phyloP scores from a whole-genome alignment of 2,113 vertebrate species.

The Halichoeres trimaculatus region DNA sequence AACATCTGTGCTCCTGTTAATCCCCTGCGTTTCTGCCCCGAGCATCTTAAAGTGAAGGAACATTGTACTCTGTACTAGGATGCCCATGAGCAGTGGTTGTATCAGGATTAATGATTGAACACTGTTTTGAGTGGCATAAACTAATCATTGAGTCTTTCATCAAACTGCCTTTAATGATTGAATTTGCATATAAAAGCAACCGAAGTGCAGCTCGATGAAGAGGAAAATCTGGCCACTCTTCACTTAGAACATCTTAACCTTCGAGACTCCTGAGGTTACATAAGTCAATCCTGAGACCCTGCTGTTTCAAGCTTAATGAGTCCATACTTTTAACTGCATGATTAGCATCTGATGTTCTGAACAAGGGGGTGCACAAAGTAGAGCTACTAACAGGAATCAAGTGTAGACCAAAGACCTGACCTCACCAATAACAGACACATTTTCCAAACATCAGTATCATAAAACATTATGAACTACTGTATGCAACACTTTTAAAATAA shows the following conservation, averaged over 20 bases:
- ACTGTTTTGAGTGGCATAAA: conserved; percentile 1
- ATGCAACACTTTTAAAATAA: too few species aligned
- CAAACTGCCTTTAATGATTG: background rate
- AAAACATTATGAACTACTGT: background rate
- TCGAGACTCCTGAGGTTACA: background rate
- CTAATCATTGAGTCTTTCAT: conserved; percentile 5
- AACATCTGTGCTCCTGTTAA: conserved; percentile 63
- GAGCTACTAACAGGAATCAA: conserved; percentile 3
- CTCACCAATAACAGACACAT: background rate
- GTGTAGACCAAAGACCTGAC: background rate
- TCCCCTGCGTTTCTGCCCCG: conserved; percentile 3
- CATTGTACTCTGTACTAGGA: background rate
- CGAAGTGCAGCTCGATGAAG: background rate
- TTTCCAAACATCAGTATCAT: background rate
- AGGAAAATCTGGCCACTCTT: background rate
- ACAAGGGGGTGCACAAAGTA: conserved; percentile 7
- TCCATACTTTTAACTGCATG: conserved; percentile 10
- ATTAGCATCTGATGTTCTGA: conserved; percentile 5
- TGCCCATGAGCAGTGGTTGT: background rate
- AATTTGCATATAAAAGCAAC: conserved; percentile 20
- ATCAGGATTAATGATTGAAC: background rate
- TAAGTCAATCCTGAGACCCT: conserved; percentile 3
- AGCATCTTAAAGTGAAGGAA: conserved; percentile 11
- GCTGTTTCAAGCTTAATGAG: conserved; percentile 13
- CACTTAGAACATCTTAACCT: background rate